These are phyloP conservation scores for Aleiodes leptofemur DNA, from an alignment of 2,888 invertebrate genomes.

Conservation along the genomic window DNA sequence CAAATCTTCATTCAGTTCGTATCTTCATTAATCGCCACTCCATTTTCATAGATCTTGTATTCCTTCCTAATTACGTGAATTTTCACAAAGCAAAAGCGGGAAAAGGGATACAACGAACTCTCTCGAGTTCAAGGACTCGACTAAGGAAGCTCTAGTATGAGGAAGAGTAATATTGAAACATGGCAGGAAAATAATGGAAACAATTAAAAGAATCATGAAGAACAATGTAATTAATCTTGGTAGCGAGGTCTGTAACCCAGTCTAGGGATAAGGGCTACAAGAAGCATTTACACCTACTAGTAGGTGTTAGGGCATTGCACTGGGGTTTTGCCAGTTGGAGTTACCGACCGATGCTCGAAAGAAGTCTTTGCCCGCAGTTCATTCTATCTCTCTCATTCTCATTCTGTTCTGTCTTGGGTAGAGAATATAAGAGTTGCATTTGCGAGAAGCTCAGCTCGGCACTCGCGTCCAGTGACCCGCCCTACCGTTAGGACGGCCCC, in stretches of 20 bases:
- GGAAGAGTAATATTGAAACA: conserved; percentile 38
- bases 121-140: conserved; percentile 28
- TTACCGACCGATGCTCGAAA: conserved; percentile 39
- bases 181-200: background rate
- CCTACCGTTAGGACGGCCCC: conserved; percentile 76
- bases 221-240: too few species aligned
- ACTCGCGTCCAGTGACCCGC: conserved; percentile 75
- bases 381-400: conserved; percentile 36
- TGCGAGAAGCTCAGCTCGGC: conserved; percentile 51
- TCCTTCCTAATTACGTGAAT: background rate
- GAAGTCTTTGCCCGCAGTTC: conserved; percentile 71
- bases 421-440: conserved; percentile 64
- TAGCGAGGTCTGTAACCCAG: background rate
- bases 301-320: conserved; percentile 72
- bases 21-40: too few species aligned
- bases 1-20: too few species aligned
- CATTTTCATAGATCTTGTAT: background rate
- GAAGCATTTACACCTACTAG: conserved; percentile 69
- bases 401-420: conserved; percentile 52
- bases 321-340: conserved; percentile 57
- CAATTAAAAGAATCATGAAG: background rate
- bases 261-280: conserved; percentile 65
- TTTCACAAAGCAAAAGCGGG: conserved; percentile 42
- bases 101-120: conserved; percentile 33
- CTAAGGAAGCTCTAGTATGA: conserved; percentile 27